Evolutionary conservation across 1,140 invertebrate genomes (phyloP).

Genomic region (Diachasmimorpha longicaudata): DNA sequence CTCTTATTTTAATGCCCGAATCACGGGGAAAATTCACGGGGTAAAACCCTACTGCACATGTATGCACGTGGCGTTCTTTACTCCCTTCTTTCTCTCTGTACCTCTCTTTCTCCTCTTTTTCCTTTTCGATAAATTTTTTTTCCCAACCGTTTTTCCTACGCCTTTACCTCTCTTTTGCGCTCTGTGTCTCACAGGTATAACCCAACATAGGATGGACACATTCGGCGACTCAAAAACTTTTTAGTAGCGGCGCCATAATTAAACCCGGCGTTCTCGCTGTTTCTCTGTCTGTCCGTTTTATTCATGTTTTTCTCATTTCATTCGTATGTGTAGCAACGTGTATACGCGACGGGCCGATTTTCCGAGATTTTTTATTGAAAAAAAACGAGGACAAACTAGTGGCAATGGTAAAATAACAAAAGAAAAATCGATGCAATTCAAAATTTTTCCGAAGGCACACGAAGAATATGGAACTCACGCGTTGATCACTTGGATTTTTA

Average conservation of each 20-base stretch:
- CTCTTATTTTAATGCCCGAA: slow-evolving; percentile 38
- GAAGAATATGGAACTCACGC: background rate
- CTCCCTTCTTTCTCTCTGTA: background rate
- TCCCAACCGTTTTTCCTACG: slow-evolving; percentile 10
- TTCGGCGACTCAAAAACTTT: slow-evolving; percentile 47
- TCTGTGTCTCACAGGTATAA: slow-evolving; percentile 31
- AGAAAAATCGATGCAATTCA: background rate
- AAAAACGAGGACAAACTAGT: background rate
- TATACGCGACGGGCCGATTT: background rate
- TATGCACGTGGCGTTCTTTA: slow-evolving; percentile 15
- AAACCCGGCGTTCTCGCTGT: slow-evolving; percentile 53
- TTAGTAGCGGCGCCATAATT: slow-evolving; percentile 54
- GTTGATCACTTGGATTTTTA: background rate
- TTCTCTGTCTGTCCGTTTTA: slow-evolving; percentile 53
- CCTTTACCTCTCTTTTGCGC: slow-evolving; percentile 27
- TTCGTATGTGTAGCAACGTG: slow-evolving; percentile 30
- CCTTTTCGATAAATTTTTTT: slow-evolving; percentile 24
- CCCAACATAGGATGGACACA: slow-evolving; percentile 26
- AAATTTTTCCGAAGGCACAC: background rate
- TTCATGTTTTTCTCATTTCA: slow-evolving; percentile 25
- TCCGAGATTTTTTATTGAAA: background rate
- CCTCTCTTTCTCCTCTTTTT: background rate
- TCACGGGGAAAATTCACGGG: slow-evolving; percentile 41
- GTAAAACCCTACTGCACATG: slow-evolving; percentile 1
- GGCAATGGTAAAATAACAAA: background rate